Base-by-base conservation (phyloP, 2,113 vertebrate genomes). In the Piaya cayana region DNA sequence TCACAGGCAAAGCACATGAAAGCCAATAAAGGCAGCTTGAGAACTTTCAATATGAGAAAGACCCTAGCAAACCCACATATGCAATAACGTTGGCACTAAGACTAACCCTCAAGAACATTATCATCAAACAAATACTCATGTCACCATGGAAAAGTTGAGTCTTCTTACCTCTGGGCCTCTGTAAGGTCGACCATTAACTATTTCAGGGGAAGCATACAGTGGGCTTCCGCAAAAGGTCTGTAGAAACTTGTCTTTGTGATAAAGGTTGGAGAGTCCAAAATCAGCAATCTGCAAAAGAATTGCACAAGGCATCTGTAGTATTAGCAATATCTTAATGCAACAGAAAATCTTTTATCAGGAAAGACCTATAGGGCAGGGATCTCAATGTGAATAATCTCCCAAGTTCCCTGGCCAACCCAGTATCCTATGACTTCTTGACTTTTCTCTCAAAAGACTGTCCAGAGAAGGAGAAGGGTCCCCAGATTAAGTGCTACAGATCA, bases 161-260 rank as follows among this genome's bases (percentile, higher is more conserved):
- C 50, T 55, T 58, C 97, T 97, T 97, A 99, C 99, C 99, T 99
- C 99, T 25, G 99, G 99, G 82, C 99, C 99, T 74, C 97, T 98
- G 94, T 99, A 99, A 32, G 99, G 99, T 94, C 99, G 98, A 91
- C 99, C 99, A 84, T 99, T 99, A 96, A 99, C 99, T 65, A 99
- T 99, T 98, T 99, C 99, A 42, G 99, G 99, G 72, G 99, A 99
- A 39, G 99, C 99, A 36, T 99, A 99, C 19, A 99, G 98, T 2
- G 99, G 99, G 70, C 99, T 99, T 67, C 99, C 99, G 20, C 99
- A 99, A 96, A 99, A 99, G 4, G 99, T 99, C 94, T 99, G 99
- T 89, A 99, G 97, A 97, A 99, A 98, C 94, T 99, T 99, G 97
- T 99, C 99, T 94, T 99, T 99, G 84, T 99, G 98, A 97, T 99